A percentile compares a stretch with the other conserved stretches of the same genome.
Evolutionary conservation across 2,797 vertebrate species (phyloP).

Genomic region (Semotilus atromaculatus): DNA sequence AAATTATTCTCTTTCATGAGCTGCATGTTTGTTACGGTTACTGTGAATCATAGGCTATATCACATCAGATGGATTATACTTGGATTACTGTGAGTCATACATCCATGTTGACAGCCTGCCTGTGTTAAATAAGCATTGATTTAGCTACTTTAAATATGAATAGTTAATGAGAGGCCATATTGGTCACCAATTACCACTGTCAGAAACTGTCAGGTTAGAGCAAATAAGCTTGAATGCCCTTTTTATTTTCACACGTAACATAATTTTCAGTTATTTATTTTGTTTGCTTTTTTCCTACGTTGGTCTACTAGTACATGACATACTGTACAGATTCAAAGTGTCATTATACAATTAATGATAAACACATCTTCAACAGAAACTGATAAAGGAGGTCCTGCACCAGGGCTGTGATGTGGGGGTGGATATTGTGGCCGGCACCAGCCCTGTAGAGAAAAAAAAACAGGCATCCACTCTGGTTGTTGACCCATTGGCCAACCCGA

Average conservation of each 20-base stretch:
- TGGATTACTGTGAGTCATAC: constrained; percentile 12
- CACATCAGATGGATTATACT: neutral
- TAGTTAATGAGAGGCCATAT: constrained; percentile 18
- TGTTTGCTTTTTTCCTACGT: neutral
- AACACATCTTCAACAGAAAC: constrained; percentile 73
- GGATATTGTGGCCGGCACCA: constrained; percentile 87
- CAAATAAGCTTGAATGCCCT: neutral
- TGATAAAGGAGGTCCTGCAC: constrained; percentile 86
- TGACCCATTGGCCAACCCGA: constrained; percentile 64
- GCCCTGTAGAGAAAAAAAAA: constrained; percentile 81
- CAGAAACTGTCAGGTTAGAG: constrained; percentile 11
- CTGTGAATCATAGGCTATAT: constrained; percentile 14
- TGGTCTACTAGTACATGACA: neutral
- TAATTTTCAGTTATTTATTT: neutral
- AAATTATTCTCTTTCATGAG: neutral
- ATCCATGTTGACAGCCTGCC: neutral
- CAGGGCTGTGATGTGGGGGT: constrained; percentile 87
- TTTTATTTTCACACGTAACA: neutral
- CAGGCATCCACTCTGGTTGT: constrained; percentile 69
- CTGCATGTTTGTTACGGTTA: neutral
- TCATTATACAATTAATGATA: neutral
- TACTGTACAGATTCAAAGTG: constrained; percentile 10
- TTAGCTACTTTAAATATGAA: constrained; percentile 13
- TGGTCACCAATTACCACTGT: neutral
- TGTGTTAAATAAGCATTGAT: constrained; percentile 13